Evolutionary conservation across 2,797 vertebrate genomes (phyloP).

Genomic region (Enteromius fasciolatus): DNA sequence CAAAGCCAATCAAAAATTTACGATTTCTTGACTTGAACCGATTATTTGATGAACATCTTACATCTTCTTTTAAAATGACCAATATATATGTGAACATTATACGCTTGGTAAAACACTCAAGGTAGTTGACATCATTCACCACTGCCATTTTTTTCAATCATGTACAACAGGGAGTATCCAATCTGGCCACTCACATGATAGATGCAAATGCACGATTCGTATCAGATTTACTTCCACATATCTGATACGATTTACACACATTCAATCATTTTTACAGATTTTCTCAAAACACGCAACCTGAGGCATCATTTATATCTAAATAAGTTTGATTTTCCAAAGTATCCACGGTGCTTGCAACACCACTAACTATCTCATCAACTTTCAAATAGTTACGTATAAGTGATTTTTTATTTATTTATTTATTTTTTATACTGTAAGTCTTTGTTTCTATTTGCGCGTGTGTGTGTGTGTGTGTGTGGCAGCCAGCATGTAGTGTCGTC

Average conservation of each 20-base stretch:
- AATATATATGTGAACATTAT: background rate
- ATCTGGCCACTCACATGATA: background rate
- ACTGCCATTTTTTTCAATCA: background rate
- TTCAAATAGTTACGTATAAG: too few species aligned
- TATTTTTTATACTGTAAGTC: too few species aligned
- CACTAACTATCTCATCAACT: background rate
- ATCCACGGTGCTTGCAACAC: background rate
- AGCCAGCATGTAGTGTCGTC: slow-evolving; percentile 71
- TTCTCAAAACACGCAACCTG: background rate
- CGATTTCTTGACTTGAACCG: background rate
- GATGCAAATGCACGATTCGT: background rate
- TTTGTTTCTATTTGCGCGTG: background rate
- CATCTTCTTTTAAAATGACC: background rate
- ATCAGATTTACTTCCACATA: too few species aligned
- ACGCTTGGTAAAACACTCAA: background rate
- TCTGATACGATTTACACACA: too few species aligned
- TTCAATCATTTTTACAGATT: background rate
- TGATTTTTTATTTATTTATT: too few species aligned
- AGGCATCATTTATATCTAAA: background rate
- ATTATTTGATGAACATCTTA: background rate
- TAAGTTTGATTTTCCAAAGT: background rate
- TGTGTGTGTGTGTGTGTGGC: slow-evolving; percentile 59
- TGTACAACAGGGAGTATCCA: background rate
- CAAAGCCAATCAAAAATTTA: background rate
- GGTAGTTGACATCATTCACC: background rate